Percentiles rank a stretch among this genome's conserved stretches.
Evolutionary conservation across 2,888 invertebrate genomes (phyloP).

Genomic region (Plebejus melissa): DNA sequence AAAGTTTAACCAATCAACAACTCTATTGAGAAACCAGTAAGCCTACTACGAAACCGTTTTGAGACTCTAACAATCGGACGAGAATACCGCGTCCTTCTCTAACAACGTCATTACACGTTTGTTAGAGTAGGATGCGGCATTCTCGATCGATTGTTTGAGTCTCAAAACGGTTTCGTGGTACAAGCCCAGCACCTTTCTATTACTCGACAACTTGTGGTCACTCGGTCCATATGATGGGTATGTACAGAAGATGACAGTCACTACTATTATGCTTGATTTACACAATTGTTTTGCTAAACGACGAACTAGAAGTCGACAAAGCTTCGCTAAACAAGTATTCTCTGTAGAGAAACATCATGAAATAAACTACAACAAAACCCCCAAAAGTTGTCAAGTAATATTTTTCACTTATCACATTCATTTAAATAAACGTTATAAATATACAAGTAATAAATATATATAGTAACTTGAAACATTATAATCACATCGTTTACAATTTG

Average conservation of each 20-base stretch:
- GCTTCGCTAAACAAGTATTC: not conserved
- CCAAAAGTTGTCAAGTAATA: constrained; percentile 57
- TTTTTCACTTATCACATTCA: constrained; percentile 68
- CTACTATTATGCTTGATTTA: not conserved
- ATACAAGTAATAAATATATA: constrained; percentile 49
- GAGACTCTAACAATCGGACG: too few species aligned
- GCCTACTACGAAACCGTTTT: too few species aligned
- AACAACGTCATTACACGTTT: too few species aligned
- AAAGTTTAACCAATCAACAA: too few species aligned
- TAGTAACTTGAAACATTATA: constrained; percentile 62
- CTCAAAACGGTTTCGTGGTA: too few species aligned
- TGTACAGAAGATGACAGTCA: not conserved
- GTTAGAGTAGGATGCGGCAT: too few species aligned
- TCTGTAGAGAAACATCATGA: not conserved
- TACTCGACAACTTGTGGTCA: constrained; percentile 55
- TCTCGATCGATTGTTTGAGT: too few species aligned
- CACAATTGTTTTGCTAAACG: not conserved
- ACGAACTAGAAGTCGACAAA: not conserved
- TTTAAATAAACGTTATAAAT: constrained; percentile 50
- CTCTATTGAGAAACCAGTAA: too few species aligned
- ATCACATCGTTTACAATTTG: constrained; percentile 60
- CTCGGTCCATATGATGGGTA: constrained; percentile 40
- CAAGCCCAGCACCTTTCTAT: constrained; percentile 57
- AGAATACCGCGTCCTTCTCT: too few species aligned
- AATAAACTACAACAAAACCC: constrained; percentile 40